Evolutionary conservation across 2,113 vertebrate genomes (phyloP), one percentile per base, ranked within the genome.

Genomic region (Gobius niger): DNA sequence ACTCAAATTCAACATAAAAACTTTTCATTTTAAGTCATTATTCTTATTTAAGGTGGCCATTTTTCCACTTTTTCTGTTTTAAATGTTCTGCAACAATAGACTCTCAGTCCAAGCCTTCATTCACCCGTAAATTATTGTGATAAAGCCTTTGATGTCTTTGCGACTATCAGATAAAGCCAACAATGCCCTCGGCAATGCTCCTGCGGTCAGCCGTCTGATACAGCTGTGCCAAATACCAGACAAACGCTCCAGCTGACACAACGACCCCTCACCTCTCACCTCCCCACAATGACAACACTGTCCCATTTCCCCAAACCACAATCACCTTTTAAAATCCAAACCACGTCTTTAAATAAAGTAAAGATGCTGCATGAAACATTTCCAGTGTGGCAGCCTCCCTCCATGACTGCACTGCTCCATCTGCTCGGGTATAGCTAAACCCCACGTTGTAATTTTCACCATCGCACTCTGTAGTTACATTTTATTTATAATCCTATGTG

Each of bases 261-360:
- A 18, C 86, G 89, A 91, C 88, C 90, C 70, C 81, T 91, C 68
- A 87, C 85, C 90, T 88, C 80, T 88, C 83, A 85, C 82, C 85
- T 89, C 75, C 72, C 76, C 74, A 88, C 83, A 88, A 78, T 82
- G 52, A 69, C 73, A 77, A 67, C 72, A n/a, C 71, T 90, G 87
- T 89, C n/a, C 69, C 67, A 80, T 60, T 64, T 34, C 18, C 18
- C 53, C 19, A 7, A 53, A 42, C 60, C 46, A 68, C 12, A 50
- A 7, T 66, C 41, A 59, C n/a, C n/a, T 9, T 42, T 15, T 57
- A 16, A 9, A 34, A 34, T 11, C 44, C 10, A 46, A 46, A 46
- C 7, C 7, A 11, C 10, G 44, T 11, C 44, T 11, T 46, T 11
- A 46, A 46, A 46, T 46, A 46, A 46, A 46, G 10, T 6, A 46